Evolutionary conservation across 2,888 invertebrate genomes (phyloP).

Genomic region (Girardia tigrina): DNA sequence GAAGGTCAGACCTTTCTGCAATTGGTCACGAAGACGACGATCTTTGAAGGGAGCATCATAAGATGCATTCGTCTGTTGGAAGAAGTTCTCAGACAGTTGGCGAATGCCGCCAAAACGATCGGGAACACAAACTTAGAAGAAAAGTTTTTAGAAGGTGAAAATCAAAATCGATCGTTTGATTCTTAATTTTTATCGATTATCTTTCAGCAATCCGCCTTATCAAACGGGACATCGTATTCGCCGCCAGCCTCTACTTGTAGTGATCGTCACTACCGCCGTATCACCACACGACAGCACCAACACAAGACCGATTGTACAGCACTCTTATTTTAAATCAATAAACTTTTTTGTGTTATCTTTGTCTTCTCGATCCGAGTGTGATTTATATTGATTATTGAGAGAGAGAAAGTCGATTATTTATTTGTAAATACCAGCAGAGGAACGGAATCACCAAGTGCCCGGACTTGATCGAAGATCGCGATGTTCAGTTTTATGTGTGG

Average conservation of each 20-base stretch:
- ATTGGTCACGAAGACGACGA: slow-evolving; percentile 85
- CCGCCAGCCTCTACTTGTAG: slow-evolving; percentile 82
- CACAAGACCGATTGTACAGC: too few relatives aligned
- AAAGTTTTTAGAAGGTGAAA: slow-evolving; percentile 73
- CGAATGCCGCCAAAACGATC: slow-evolving; percentile 85
- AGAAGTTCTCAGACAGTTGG: slow-evolving; percentile 82
- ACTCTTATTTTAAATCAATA: too few relatives aligned
- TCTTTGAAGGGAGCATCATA: slow-evolving; percentile 77
- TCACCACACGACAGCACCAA: too few relatives aligned
- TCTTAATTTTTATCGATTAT: slow-evolving; percentile 11
- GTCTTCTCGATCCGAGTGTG: too few relatives aligned
- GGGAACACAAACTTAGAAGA: slow-evolving; percentile 86
- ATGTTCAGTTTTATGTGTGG: too few relatives aligned
- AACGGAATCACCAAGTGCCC: too few relatives aligned
- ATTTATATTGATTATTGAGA: too few relatives aligned
- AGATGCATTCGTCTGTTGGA: slow-evolving; percentile 87
- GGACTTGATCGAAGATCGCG: too few relatives aligned
- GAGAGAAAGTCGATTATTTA: too few relatives aligned
- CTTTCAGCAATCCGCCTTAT: slow-evolving; percentile 60
- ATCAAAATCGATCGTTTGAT: not conserved
- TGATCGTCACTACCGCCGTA: too few relatives aligned
- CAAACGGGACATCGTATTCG: slow-evolving; percentile 97
- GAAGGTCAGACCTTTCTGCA: slow-evolving; percentile 77
- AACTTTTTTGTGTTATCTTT: too few relatives aligned
- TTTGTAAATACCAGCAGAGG: too few relatives aligned